Evolutionary conservation across 1,140 invertebrate species (phyloP).

Genomic region (Tetranychus cinnabarinus): DNA sequence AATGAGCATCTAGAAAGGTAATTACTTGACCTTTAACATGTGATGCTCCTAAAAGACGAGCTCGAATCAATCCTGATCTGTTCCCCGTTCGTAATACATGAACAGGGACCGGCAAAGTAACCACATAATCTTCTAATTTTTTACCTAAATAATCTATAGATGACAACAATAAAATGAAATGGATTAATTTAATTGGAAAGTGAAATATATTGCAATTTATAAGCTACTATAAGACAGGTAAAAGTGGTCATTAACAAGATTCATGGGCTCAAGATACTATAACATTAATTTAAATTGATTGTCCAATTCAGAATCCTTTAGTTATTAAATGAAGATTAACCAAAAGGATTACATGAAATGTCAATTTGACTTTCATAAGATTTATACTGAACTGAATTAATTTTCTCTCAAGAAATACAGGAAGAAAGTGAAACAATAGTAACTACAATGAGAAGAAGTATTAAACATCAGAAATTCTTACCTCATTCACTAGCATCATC

Average conservation of each 20-base stretch:
- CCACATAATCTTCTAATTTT: conserved; percentile 69
- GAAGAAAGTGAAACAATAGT: conserved; percentile 7
- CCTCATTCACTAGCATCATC: conserved; percentile 26
- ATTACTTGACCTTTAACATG: conserved; percentile 75
- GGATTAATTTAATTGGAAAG: neutral
- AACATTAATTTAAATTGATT: too few relatives aligned
- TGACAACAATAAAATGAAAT: conserved; percentile 13
- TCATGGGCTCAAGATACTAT: too few relatives aligned
- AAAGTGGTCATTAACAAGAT: too few relatives aligned
- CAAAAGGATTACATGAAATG: too few relatives aligned
- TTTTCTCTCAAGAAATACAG: neutral
- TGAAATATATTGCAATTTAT: neutral
- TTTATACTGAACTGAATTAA: too few relatives aligned
- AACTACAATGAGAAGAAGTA: conserved; percentile 8
- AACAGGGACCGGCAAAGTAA: conserved; percentile 45
- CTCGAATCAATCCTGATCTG: conserved; percentile 74
- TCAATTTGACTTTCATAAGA: too few relatives aligned
- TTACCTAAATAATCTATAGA: conserved; percentile 55
- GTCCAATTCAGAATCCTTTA: too few relatives aligned
- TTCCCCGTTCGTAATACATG: conserved; percentile 56
- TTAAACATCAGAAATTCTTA: conserved; percentile 9
- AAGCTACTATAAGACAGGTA: neutral
- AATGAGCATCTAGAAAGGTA: conserved; percentile 87
- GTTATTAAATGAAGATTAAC: too few relatives aligned
- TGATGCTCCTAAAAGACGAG: conserved; percentile 66